A percentile compares a stretch with the other conserved stretches of the same genome.
These are phyloP conservation scores for Heliothis virescens DNA, from an alignment of 1,140 invertebrate genomes.

Conservation along the genomic window DNA sequence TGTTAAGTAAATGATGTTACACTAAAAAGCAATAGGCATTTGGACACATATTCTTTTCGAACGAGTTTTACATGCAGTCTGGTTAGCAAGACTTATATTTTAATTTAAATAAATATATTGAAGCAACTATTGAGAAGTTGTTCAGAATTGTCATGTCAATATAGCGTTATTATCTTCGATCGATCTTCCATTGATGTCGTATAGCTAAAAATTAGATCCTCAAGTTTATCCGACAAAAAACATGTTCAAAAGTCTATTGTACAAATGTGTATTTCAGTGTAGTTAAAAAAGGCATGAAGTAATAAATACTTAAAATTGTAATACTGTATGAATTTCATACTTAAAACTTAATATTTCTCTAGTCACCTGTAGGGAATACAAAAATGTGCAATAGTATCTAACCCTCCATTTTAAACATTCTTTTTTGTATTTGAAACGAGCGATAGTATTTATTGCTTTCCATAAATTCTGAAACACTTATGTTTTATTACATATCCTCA, in stretches of 20 bases:
- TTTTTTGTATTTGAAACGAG: neutral
- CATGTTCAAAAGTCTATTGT: neutral
- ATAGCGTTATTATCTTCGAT: too few relatives aligned
- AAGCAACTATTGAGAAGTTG: too few relatives aligned
- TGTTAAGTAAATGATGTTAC: conserved; percentile 18
- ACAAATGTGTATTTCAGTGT: neutral
- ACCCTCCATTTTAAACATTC: conserved; percentile 6
- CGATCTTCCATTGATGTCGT: too few relatives aligned
- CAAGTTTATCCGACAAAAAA: too few relatives aligned
- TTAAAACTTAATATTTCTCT: conserved; percentile 9
- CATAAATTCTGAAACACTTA: neutral
- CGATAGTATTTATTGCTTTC: neutral
- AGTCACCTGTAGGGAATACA: conserved; percentile 7
- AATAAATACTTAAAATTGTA: neutral
- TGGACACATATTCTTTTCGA: neutral
- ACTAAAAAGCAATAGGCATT: conserved; percentile 11
- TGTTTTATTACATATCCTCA: neutral
- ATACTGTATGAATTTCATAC: neutral
- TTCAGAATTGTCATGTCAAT: too few relatives aligned
- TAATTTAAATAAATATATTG: too few relatives aligned
- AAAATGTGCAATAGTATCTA: conserved; percentile 14
- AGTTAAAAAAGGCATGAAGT: neutral
- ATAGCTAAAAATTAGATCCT: too few relatives aligned
- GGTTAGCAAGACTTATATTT: neutral
- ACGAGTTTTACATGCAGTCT: neutral